Evolutionary conservation across 2,797 vertebrate genomes (phyloP), one percentile per base, ranked within the genome.

Genomic region (Lepus oiostolus): DNA sequence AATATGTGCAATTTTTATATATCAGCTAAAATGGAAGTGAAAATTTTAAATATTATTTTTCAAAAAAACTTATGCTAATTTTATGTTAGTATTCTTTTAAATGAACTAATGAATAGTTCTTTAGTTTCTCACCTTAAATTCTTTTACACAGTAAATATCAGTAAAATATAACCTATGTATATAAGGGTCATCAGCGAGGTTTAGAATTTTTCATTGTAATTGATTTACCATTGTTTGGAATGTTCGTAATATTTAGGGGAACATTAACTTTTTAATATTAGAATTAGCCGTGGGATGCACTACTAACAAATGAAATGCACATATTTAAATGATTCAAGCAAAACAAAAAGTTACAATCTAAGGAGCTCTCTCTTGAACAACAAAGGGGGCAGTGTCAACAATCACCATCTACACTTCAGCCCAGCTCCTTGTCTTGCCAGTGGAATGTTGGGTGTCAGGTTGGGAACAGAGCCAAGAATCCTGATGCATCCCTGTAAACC

Each of bases 311-410:
- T 75, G 62, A 87, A 63, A 87, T 87, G 12, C 85, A 63, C 58
- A 87, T 74, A 47, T 75, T 50, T 13, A 87, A 63, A 87, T 76
- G 30, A 75, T 87, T 62, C 24, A 87, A 87, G 42, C 30, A 74
- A 60, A 85, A 38, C 16, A 65, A 60, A 60, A 35, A 12, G 13
- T 65, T 67, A 77, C 21, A 67, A 28, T 35, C 10, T 54, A 88
- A 88, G 16, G 54, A 58, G 52, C 35, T n/a, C 10, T 38, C 5
- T 67, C 60, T 35, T 77, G 42, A 76, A 52, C 50, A 65, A 26
- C 47, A 50, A 88, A 67, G 26, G 12, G 1, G 32, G 21, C 47
- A 63, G 14, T 50, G 35, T 63, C 32, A 35, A 21, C n/a, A 75
- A 13, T 19, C 5, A 54, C 60, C 54, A 13, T 38, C 9, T 24